Evolutionary conservation across 2,888 invertebrate genomes (phyloP).

Genomic region (Drosophila antonietae): DNA sequence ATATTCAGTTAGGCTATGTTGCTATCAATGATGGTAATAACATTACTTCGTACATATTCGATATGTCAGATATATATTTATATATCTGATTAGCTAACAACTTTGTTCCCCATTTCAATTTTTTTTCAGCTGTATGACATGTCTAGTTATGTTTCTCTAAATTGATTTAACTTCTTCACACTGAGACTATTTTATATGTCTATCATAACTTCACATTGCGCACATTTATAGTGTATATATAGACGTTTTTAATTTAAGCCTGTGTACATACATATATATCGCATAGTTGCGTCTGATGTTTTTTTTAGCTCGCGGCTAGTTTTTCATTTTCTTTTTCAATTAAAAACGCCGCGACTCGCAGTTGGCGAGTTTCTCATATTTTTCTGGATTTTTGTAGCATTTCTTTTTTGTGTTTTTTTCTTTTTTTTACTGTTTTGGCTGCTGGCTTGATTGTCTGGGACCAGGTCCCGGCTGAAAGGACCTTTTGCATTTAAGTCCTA

Average conservation of each 20-base stretch:
- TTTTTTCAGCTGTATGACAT: background rate
- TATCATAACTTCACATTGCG: background rate
- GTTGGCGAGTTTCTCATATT: slow-evolving; percentile 71
- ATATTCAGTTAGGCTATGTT: background rate
- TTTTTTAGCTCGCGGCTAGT: slow-evolving; percentile 59
- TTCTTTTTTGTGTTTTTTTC: slow-evolving; percentile 25
- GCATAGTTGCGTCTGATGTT: slow-evolving; percentile 26
- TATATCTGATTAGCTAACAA: too few species aligned
- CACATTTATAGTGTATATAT: background rate
- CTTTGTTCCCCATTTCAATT: background rate
- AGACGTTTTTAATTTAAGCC: slow-evolving; percentile 3
- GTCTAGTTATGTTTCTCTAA: background rate
- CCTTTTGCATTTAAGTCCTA: slow-evolving; percentile 70
- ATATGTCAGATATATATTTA: background rate
- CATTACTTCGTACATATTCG: background rate
- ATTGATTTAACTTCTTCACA: slow-evolving; percentile 1
- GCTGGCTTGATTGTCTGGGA: slow-evolving; percentile 52
- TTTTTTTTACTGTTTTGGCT: slow-evolving; percentile 34
- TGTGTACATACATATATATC: background rate
- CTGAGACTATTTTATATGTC: background rate
- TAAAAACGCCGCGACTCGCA: slow-evolving; percentile 60
- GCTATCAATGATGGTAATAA: background rate
- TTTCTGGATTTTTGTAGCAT: slow-evolving; percentile 23
- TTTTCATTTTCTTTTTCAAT: slow-evolving; percentile 77
- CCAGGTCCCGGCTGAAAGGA: slow-evolving; percentile 39